Conservation (phyloP, 2,888 invertebrate species). For the Crocallis elinguaria region DNA sequence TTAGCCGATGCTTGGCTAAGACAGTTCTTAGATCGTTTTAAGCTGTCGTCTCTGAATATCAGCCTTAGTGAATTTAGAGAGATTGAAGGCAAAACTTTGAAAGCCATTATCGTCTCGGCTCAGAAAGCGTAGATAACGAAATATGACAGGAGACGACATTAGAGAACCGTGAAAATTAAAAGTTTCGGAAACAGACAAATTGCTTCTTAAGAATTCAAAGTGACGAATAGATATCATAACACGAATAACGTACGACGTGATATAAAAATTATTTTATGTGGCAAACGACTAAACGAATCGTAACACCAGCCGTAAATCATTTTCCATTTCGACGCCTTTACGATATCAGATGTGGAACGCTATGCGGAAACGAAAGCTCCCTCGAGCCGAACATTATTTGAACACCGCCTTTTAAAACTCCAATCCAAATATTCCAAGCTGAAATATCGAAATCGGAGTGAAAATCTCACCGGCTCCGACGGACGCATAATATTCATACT, state of each 20-base stretch:
- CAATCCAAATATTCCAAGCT: constrained; percentile 60
- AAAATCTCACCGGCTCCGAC: constrained; percentile 56
- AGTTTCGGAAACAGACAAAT: constrained; percentile 7
- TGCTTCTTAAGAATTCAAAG: constrained; percentile 17
- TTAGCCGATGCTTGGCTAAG: too few relatives aligned
- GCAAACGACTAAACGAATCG: constrained; percentile 43
- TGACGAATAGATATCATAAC: constrained; percentile 19
- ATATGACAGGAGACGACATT: constrained; percentile 2
- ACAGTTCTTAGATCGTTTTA: too few relatives aligned
- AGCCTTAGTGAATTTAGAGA: not conserved
- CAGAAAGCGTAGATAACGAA: constrained; percentile 7
- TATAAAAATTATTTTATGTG: constrained; percentile 39
- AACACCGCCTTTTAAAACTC: constrained; percentile 54
- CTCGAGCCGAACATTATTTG: constrained; percentile 45
- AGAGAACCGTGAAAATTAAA: constrained; percentile 6
- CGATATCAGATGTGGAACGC: constrained; percentile 42
- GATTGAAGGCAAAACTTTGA: not conserved
- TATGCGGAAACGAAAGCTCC: constrained; percentile 60
- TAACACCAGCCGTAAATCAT: constrained; percentile 56
- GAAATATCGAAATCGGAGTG: constrained; percentile 61
- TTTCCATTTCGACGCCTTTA: constrained; percentile 46
- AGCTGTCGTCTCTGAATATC: too few relatives aligned
- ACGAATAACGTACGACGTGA: constrained; percentile 19
- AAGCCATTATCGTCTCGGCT: constrained; percentile 13
- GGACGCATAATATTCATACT: constrained; percentile 61